Base-by-base conservation (phyloP, 2,888 invertebrate species). In the Germaria angustata region DNA sequence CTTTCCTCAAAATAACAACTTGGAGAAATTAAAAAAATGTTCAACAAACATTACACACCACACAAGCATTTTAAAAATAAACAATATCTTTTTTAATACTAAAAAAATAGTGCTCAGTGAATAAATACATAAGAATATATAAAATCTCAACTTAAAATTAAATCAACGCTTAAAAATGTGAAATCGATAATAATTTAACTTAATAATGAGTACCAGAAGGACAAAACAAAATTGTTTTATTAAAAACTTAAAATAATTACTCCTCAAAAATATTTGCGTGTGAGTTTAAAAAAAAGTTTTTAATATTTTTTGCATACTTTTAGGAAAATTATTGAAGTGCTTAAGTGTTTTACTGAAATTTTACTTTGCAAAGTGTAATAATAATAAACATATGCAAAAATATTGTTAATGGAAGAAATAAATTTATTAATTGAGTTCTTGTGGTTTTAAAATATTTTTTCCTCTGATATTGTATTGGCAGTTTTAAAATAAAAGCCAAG, bases 241-340 rank as follows among this genome's bases (percentile, higher is more conserved):
- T 46, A 39, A 51, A 53, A 15, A 59, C 55, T 41, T 55, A 32
- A 49, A 28, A 44, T 24, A 44, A 17, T 24, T 24, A 17, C 13
- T 28, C 2, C n/a, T n/a, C n/a, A n/a, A n/a, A n/a, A n/a, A n/a
- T n/a, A n/a, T n/a, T n/a, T n/a, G n/a, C n/a, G n/a, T n/a, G n/a
- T n/a, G n/a, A n/a, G n/a, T n/a, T n/a, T n/a, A n/a, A n/a, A n/a
- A n/a, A n/a, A n/a, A n/a, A n/a, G n/a, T n/a, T n/a, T n/a, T n/a
- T n/a, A n/a, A n/a, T n/a, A 63, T 53, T 24, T 6, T 3, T 7
- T 63, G 80, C 80, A 39, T 71, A 76, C 65, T 71, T 63, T 63
- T 65, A 51, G 76, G 71, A 20, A 15, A 51, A 15, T 15, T 20
- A 13, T n/a, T 69, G 15, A 24, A 63, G 22, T 59, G 39, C 13